phyloP scores from a whole-genome alignment of 2,888 invertebrate species.

The Trilocha varians region DNA sequence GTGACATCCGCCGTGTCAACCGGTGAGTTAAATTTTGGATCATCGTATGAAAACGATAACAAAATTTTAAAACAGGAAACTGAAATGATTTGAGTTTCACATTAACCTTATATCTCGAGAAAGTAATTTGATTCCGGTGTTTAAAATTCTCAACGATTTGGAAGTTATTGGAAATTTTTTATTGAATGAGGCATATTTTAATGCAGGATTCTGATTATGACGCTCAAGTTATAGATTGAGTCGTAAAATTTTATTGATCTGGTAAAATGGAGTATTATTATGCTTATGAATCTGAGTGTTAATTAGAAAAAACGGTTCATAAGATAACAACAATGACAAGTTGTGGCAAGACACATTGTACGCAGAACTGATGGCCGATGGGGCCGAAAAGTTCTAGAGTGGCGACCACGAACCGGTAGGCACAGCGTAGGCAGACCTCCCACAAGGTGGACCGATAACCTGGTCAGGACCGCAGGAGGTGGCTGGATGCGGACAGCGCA shows the following conservation, averaged over 20 bases:
- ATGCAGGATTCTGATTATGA: background rate
- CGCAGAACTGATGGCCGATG: too few species aligned
- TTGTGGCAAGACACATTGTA: too few species aligned
- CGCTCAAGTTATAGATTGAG: background rate
- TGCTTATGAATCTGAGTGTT: too few species aligned
- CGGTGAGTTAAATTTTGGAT: slow-evolving; percentile 33
- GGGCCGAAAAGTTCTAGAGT: too few species aligned
- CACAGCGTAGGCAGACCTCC: too few species aligned
- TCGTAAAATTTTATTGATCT: background rate
- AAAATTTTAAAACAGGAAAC: slow-evolving; percentile 28
- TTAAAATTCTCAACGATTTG: slow-evolving; percentile 5
- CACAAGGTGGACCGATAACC: too few species aligned
- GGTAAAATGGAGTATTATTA: too few species aligned
- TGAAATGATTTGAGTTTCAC: slow-evolving; percentile 29
- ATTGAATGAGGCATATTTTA: background rate
- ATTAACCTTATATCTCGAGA: slow-evolving; percentile 24
- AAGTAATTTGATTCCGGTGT: slow-evolving; percentile 16
- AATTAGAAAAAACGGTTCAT: too few species aligned
- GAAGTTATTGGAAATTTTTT: background rate
- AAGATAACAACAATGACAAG: too few species aligned
- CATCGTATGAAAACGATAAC: slow-evolving; percentile 20
- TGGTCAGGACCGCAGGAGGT: too few species aligned
- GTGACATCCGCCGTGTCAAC: slow-evolving; percentile 42
- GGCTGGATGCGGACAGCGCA: too few species aligned
- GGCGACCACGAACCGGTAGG: too few species aligned